Evolutionary conservation across 2,113 vertebrate genomes (phyloP).

Genomic region (Aldabrachelys gigantea): DNA sequence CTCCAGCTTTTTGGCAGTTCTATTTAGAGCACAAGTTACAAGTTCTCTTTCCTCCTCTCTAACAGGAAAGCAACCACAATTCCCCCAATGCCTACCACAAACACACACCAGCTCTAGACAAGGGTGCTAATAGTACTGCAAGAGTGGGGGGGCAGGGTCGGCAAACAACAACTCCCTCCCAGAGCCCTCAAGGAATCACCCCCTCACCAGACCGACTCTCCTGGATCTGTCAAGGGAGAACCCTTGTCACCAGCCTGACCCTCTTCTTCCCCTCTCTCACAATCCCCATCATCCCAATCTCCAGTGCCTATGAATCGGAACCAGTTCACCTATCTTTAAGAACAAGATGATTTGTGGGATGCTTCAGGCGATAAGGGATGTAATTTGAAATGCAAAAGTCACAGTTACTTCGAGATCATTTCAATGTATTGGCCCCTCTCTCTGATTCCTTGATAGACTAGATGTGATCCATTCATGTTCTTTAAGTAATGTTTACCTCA

Average conservation of each 20-base stretch:
- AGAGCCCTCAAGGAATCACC: background rate
- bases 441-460: background rate
- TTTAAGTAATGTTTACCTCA: background rate
- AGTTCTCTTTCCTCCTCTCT: background rate
- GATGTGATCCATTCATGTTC: background rate
- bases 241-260: background rate
- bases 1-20: background rate
- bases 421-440: background rate
- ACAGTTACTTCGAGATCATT: background rate
- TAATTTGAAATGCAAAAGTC: too few species aligned
- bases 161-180: background rate
- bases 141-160: background rate
- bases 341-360: too few species aligned
- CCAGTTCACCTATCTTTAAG: too few species aligned
- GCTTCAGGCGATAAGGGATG: too few species aligned
- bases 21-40: background rate
- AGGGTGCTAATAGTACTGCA: background rate
- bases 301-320: too few species aligned
- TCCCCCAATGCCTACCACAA: rapidly evolving
- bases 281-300: background rate
- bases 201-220: background rate
- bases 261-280: background rate
- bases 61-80: rapidly evolving
- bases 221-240: background rate
- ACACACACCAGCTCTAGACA: background rate